phyloP scores from a whole-genome alignment of 37 sponge, comb jelly and placozoan genomes.

The Halisarca cf. caerulea region DNA sequence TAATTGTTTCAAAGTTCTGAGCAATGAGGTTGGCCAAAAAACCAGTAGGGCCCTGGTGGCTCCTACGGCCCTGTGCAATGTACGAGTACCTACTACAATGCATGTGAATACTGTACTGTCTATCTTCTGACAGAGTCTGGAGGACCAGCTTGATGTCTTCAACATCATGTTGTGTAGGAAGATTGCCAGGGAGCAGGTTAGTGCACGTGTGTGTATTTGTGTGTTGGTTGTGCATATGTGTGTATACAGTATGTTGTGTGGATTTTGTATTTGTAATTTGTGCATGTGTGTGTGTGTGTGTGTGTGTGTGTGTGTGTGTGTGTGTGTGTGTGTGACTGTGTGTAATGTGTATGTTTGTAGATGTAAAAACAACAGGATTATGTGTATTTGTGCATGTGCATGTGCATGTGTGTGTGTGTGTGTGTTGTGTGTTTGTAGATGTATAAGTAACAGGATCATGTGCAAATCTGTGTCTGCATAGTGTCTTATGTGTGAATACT shows the following conservation, averaged over 20 bases:
- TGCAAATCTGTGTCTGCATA: neutral
- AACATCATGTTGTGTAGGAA: constrained; percentile 73
- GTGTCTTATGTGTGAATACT: neutral
- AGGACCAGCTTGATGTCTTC: constrained; percentile 75
- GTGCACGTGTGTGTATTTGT: neutral
- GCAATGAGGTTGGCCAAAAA: too few relatives aligned
- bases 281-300: neutral
- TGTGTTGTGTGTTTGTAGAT: neutral
- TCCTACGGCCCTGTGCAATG: too few relatives aligned
- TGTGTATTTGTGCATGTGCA: neutral
- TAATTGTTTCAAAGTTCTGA: too few relatives aligned
- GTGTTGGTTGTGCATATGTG: neutral
- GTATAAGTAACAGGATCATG: neutral
- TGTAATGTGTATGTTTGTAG: too few relatives aligned
- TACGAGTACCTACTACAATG: too few relatives aligned
- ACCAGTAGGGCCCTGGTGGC: too few relatives aligned
- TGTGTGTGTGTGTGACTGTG: too few relatives aligned
- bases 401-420: neutral
- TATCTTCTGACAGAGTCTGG: constrained; percentile 44
- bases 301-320: neutral
- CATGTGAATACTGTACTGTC: neutral
- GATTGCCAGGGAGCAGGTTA: constrained; percentile 19
- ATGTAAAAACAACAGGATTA: too few relatives aligned
- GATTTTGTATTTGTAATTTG: too few relatives aligned
- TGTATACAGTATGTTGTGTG: too few relatives aligned